These are phyloP conservation scores for Illadopsis cleaveri DNA, from an alignment of 2,113 vertebrate genomes.

Conservation along the genomic window DNA sequence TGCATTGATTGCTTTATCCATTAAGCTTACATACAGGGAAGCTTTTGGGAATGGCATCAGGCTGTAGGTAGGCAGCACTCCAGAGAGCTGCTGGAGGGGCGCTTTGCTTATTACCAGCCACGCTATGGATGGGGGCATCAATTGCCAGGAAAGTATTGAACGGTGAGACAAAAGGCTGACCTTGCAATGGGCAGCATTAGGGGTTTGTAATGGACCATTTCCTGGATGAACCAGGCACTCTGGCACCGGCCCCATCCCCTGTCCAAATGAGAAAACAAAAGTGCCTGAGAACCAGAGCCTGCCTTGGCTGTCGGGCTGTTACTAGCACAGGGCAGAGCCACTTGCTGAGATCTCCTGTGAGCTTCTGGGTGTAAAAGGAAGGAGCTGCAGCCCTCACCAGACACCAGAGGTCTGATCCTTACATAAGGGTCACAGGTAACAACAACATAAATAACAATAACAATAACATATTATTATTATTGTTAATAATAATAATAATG, in stretches of 20 bases:
- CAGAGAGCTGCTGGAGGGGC: not conserved
- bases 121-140: not conserved
- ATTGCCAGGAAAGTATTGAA: conserved; percentile 41
- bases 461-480: too few relatives aligned
- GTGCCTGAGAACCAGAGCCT: not conserved
- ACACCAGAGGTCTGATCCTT: not conserved
- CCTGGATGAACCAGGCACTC: not conserved
- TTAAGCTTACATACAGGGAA: not conserved
- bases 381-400: not conserved
- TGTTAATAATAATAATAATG: not conserved
- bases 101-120: conserved; percentile 2
- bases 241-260: not conserved
- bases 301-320: accelerated
- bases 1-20: conserved; percentile 46
- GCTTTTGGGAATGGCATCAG: not conserved
- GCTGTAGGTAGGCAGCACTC: not conserved
- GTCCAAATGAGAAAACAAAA: accelerated
- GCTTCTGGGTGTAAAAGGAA: not conserved
- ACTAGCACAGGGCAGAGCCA: not conserved
- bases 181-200: not conserved
- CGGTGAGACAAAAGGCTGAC: not conserved
- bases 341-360: not conserved
- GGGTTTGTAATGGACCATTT: not conserved
- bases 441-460: not conserved
- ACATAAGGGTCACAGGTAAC: not conserved